Evolutionary conservation across 2,113 vertebrate genomes (phyloP), one percentile per base, ranked within the genome.

Genomic region (Sylvia atricapilla): DNA sequence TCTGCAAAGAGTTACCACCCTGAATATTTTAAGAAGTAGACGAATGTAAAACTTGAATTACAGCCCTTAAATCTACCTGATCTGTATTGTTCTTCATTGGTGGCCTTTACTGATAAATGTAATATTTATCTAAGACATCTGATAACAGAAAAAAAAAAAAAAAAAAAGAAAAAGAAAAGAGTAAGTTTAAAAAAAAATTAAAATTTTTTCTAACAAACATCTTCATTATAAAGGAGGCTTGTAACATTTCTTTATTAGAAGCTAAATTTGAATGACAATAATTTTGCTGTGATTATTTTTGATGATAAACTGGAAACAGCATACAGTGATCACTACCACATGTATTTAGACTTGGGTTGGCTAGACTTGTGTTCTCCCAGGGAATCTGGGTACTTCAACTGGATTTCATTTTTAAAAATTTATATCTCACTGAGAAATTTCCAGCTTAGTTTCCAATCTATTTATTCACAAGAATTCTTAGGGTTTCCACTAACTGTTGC

Each of bases 381-480:
- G 86, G 93, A 96, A 97, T 74, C 76, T 87, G 92, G 86, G 90
- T 96, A 95, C 82, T 84, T 94, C 94, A 87, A 95, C 95, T 98
- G 96, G 75, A 95, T 97, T 97, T 97, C 90, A 96, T 97, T 96
- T 98, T 97, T 96, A 31, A 15, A 75, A 97, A 96, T 94, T 96
- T 91, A 95, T 96, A 95, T 96, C 89, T 91, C 84, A 81, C 75
- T 95, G 94, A 96, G 91, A 95, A 95, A 96, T 97, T 97, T 97
- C 95, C 97, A 97, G 88, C 80, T 95, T 96, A 53, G 70, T 95
- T 93, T 97, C 96, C 92, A 97, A 79, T 78, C 49, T 83, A 91
- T 94, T 96, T 98, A 95, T 96, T 96, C 89, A 93, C 84, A 92
- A 91, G 86, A 96, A 88, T 88, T 96, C 93, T 93, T 92, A 93